Evolutionary conservation across 2,888 invertebrate genomes (phyloP), one percentile per base, ranked within the genome.

Genomic region (Pterostichus madidus): DNA sequence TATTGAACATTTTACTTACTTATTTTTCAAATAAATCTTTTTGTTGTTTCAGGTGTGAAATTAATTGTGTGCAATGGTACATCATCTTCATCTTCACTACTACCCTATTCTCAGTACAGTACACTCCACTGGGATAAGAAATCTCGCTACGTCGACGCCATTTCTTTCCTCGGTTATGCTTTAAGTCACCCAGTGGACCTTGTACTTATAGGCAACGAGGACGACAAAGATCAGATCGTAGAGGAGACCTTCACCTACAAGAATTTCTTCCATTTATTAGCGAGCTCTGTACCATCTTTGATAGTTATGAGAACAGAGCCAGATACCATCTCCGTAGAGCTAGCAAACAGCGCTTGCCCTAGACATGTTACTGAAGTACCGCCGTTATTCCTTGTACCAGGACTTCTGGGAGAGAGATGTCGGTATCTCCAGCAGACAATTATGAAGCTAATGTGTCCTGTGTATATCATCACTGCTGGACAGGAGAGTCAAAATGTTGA

Each of bases 371-470:
- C 89, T 56, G 90, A 90, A 81, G 80, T 89, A n/a, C 88, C 88
- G 5, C 90, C 90, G 0, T 84, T 90, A 0, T 90, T 91, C 84
- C 85, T 90, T 1, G 87, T 90, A 49, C 90, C 90, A 8, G 90
- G 90, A 8, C 84, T 90, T 32, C 87, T 87, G 17, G 87, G 87
- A 1, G 81, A 85, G 15, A 85, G 86, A 5, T 75, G 75, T 52
- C 31, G 17, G 8, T 75, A 75, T 75, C 52, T 75, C 1, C 49
- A 75, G 17, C 52, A 49, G 11, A 31, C 52, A 0, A 32, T 75
- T 7, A 49, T 17, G 13, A 49, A 75, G 31, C 11, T 75, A 0
- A 32, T 75, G 52, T 7, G 31, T 32, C 75, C 75, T 6, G 75
- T 52, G 11, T 75, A 75, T 75, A 31, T 75, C 11, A 52, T 75